Evolutionary conservation across 1,140 invertebrate genomes (phyloP).

Genomic region (Ganaspis sp.): DNA sequence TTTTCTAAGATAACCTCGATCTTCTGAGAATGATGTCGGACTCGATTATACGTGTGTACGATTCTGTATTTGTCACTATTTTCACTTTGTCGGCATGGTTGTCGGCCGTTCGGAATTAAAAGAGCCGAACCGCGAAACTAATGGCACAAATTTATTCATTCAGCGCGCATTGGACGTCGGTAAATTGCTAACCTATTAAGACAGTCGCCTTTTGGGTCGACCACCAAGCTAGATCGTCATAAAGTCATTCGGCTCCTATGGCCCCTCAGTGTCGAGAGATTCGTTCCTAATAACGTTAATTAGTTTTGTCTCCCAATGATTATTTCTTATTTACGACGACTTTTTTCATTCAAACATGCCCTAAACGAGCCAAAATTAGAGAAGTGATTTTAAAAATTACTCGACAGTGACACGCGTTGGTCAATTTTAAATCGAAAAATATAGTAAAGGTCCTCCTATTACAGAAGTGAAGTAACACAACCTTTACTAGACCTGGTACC

Average conservation of each 20-base stretch:
- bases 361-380: not conserved
- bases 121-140: slow-evolving; percentile 48
- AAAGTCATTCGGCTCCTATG: slow-evolving; percentile 27
- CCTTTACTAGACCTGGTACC: too few species aligned
- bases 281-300: slow-evolving; percentile 24
- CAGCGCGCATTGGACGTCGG: slow-evolving; percentile 38
- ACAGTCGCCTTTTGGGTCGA: slow-evolving; percentile 31
- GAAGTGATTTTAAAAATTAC: too few species aligned
- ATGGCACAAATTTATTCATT: slow-evolving; percentile 64
- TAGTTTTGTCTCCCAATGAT: slow-evolving; percentile 5
- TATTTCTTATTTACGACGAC: slow-evolving; percentile 18
- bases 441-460: too few species aligned
- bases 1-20: slow-evolving; percentile 50
- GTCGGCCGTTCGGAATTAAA: slow-evolving; percentile 55
- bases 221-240: slow-evolving; percentile 30
- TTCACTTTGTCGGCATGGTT: slow-evolving; percentile 45
- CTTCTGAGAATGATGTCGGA: slow-evolving; percentile 59
- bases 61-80: slow-evolving; percentile 65
- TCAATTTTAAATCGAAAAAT: too few species aligned
- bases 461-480: too few species aligned
- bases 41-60: slow-evolving; percentile 63
- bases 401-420: too few species aligned
- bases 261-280: slow-evolving; percentile 1
- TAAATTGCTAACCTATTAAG: slow-evolving; percentile 36
- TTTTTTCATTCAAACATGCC: not conserved